Conservation (phyloP, 2,888 invertebrate genomes). For the Acronicta alni region DNA sequence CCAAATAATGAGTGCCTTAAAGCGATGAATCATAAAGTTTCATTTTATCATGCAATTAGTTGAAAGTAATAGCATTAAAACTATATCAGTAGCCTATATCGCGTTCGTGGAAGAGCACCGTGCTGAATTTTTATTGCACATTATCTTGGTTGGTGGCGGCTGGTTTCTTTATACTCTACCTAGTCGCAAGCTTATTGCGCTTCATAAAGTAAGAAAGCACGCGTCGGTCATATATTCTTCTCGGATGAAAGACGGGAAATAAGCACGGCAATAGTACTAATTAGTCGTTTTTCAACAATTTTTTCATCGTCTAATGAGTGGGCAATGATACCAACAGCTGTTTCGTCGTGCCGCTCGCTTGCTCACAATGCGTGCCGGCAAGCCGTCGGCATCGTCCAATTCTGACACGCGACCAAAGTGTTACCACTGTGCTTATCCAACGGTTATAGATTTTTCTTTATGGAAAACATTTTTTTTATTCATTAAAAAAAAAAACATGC, state of each 20-base stretch:
- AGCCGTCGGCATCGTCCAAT: constrained; percentile 58
- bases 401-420: constrained; percentile 65
- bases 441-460: constrained; percentile 29
- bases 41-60: constrained; percentile 64
- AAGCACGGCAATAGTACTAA: constrained; percentile 72
- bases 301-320: constrained; percentile 72
- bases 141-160: constrained; percentile 71
- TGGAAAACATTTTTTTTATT: background rate
- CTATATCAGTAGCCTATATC: constrained; percentile 67
- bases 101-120: constrained; percentile 69
- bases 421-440: constrained; percentile 55
- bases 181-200: constrained; percentile 67
- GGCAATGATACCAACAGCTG: constrained; percentile 72
- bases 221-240: constrained; percentile 71
- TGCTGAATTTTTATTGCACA: constrained; percentile 81
- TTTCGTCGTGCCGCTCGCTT: constrained; percentile 69
- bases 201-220: constrained; percentile 70
- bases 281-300: constrained; percentile 73
- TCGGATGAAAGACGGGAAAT: constrained; percentile 67
- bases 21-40: constrained; percentile 44
- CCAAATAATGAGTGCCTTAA: constrained; percentile 15
- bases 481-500: background rate
- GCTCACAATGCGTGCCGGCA: constrained; percentile 76
- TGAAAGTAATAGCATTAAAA: constrained; percentile 64
- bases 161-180: constrained; percentile 67